Conservation (phyloP, 2,113 vertebrate species). For the Callocephalon fimbriatum region DNA sequence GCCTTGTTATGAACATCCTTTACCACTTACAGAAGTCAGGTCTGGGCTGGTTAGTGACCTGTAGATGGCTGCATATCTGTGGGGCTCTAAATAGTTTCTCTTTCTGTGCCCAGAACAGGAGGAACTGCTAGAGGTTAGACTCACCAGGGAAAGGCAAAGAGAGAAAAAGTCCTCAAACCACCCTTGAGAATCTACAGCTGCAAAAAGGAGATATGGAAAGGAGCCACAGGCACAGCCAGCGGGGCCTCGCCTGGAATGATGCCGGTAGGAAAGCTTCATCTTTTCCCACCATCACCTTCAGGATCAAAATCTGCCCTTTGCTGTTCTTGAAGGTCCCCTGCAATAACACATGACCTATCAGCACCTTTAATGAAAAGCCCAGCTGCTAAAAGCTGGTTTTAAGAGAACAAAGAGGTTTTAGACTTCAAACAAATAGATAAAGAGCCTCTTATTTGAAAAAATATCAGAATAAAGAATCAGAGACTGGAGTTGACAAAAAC, state of each 20-base stretch:
- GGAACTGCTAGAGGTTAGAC: not conserved
- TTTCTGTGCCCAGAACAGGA: not conserved
- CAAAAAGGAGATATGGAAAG: not conserved
- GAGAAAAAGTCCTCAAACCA: not conserved
- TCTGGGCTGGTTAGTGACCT: not conserved
- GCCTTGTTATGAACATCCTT: not conserved
- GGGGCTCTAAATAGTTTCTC: not conserved
- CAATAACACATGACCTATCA: not conserved
- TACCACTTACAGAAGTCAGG: accelerated
- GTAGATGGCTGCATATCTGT: accelerated
- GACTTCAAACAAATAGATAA: constrained; percentile 22
- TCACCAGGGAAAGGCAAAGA: not conserved
- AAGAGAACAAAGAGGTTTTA: constrained; percentile 52
- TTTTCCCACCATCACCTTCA: not conserved
- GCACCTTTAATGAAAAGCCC: constrained; percentile 63
- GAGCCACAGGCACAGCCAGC: not conserved
- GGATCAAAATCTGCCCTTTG: constrained; percentile 44
- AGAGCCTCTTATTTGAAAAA: not conserved
- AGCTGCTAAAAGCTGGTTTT: constrained; percentile 38
- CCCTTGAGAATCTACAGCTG: not conserved
- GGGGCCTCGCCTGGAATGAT: not conserved
- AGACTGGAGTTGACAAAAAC: not conserved
- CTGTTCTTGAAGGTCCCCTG: constrained; percentile 13
- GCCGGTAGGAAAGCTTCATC: not conserved
- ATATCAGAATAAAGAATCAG: not conserved